Evolutionary conservation across 2,888 invertebrate genomes (phyloP), one percentile per base, ranked within the genome.

Genomic region (Athrips mouffetella): DNA sequence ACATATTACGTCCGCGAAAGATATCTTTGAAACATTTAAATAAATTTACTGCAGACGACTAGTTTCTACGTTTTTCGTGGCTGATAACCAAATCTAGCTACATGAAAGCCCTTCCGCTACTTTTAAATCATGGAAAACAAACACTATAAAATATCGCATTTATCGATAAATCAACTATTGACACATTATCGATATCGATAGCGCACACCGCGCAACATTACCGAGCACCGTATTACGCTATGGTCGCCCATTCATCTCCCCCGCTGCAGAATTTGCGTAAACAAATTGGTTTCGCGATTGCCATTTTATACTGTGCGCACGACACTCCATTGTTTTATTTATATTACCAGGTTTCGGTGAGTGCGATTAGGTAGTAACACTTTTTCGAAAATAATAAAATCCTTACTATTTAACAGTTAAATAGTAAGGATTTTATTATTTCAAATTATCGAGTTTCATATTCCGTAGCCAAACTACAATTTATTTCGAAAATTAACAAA

Each of bases 261-360:
- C 75, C 78, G 83, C 79, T 86, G 84, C 86, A 87, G 86, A 88
- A 88, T 88, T 88, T 88, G 88, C 88, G 88, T 88, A 88, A 88
- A 88, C 88, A 88, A 88, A 88, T 88, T 88, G 88, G 88, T 88
- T 88, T 85, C 83, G 84, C 86, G 86, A 88, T 88, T 88, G 87
- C 88, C 87, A 88, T 88, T 87, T 88, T 87, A 87, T 86, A 86
- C 86, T 83, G 84, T 76, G 78, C 76, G 73, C 75, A 79, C 83
- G 84, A 80, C 78, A 80, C 80, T 82, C 82, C 80, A 86, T 87
- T 88, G 87, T 87, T 88, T 88, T 87, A 87, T 88, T 88, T 88
- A 88, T 87, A 78, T 85, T 73, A 70, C 79, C 81, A 80, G 87
- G 87, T 86, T 51, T 83, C 84, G 80, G 81, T 79, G 74, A 76